Evolutionary conservation across 2,797 vertebrate species (phyloP).

Genomic region (Gambelia wislizenii): DNA sequence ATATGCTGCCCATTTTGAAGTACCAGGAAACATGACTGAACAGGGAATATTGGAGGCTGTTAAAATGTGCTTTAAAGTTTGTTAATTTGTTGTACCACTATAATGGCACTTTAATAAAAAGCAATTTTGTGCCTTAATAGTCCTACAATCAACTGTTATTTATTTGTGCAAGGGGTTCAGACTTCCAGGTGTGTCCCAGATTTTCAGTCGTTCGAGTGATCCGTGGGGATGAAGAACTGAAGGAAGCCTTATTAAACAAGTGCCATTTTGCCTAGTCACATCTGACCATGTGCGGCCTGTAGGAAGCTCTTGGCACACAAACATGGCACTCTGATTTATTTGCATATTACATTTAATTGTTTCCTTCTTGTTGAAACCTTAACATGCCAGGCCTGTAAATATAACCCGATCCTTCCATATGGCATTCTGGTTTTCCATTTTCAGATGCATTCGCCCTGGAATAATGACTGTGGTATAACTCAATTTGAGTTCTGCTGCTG

Average conservation of each 20-base stretch:
- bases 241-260: conserved; percentile 67
- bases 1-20: conserved; percentile 64
- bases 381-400: conserved; percentile 84
- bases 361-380: conserved; percentile 84
- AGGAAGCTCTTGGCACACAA: conserved; percentile 71
- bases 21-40: conserved; percentile 74
- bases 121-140: conserved; percentile 81
- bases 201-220: conserved; percentile 63
- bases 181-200: conserved; percentile 82
- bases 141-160: conserved; percentile 83
- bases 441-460: conserved; percentile 84
- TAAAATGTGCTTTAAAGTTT: conserved; percentile 82
- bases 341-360: conserved; percentile 83
- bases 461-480: conserved; percentile 91
- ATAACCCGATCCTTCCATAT: conserved; percentile 81
- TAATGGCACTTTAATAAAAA: conserved; percentile 84
- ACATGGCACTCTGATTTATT: conserved; percentile 83
- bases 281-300: conserved; percentile 68
- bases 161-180: conserved; percentile 77
- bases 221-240: conserved; percentile 64
- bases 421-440: conserved; percentile 85
- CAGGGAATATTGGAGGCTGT: conserved; percentile 75
- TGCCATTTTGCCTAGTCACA: conserved; percentile 70
- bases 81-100: conserved; percentile 83
- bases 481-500: conserved; percentile 96